Base-by-base conservation (phyloP, 2,113 vertebrate species). In the Falcunculus frontatus region DNA sequence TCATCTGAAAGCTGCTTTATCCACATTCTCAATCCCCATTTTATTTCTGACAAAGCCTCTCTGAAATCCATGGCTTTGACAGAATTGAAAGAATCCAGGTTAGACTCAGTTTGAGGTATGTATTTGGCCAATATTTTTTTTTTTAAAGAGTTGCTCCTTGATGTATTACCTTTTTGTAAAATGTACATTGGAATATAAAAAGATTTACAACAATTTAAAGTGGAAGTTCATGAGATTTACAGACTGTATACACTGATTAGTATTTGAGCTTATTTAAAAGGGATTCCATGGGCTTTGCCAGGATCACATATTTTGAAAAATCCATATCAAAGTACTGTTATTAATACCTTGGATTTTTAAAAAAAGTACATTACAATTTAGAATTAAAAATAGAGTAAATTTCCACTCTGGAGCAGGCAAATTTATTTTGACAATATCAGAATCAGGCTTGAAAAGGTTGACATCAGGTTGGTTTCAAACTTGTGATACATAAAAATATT, bases 41-140 rank as follows among this genome's bases (percentile, higher is more conserved):
- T 94, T 93, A 88, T 77, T 94, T 92, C 83, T 96, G 57, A 95
- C 50, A 90, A 93, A 94, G 72, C n/a, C 46, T 74, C 49, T 44
- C 83, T 77, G 60, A 95, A 92, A 96, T 74, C 53, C 64, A 39
- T 1, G 9, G 46, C 46, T 90, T 63, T 86, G 72, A 83, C 26
- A 80, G 78, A 92, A 86, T 42, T 69, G 59, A 92, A 92, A 37
- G 7, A 49, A 63, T 73, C 41, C 26, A 46, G 65, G 83, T 69
- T 92, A 80, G 27, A 42, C 18, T 93, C 42, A 57, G 41, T 80
- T 62, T 77, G 50, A 74, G 37, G 20, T 56, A 79, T 11, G 17
- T 62, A 39, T 83, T 91, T 91, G 73, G n/a, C 16, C 9, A 37
- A 21, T 57, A 12, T 47, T 49, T 39, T 16, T 42, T 42, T 42